Evolutionary conservation across 2,888 invertebrate genomes (phyloP), one percentile per base, ranked within the genome.

Genomic region (Epinotia demarniana): DNA sequence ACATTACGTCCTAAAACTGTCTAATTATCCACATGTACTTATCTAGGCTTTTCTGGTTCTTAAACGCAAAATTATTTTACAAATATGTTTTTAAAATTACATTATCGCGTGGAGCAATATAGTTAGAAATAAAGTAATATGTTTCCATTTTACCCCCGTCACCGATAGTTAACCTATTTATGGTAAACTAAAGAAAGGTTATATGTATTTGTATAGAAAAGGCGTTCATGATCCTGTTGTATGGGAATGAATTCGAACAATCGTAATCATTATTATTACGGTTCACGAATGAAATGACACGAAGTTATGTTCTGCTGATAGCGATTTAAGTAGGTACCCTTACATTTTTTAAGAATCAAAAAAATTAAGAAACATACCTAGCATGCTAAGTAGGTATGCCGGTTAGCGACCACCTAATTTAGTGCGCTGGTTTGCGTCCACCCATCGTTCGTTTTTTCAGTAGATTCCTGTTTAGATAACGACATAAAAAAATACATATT

Each of bases 61-160:
- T n/a, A 49, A n/a, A 6, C 5, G n/a, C 6, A 53, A n/a, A n/a
- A n/a, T 53, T 53, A 8, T n/a, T 8, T 49, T 2, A 53, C n/a
- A n/a, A 53, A 53, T 49, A 49, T 6, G n/a, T 58, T 58, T 58
- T 61, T n/a, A 33, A 61, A 61, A 61, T 61, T 33, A 61, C 61
- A 9, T n/a, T 33, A 33, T 61, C 61, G 61, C 61, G 61, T 61
- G 61, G 16, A 58, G 13, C 1, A 27, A 8, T 19, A 23, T 19
- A 3, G 19, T 57, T 58, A 58, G 27, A 58, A 33, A 61, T 61
- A 61, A 16, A 27, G 61, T n/a, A 61, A 61, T 58, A 58, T 3
- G 19, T 33, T 33, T 60, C 16, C 33, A 27, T 33, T 27, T 27
- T 60, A 60, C 19, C 19, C 13, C n/a, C 61, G 3, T 11, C 3